A percentile compares a stretch with the other conserved stretches of the same genome.
These are phyloP conservation scores for Hypena proboscidalis DNA, from an alignment of 2,888 invertebrate genomes.

Conservation along the genomic window DNA sequence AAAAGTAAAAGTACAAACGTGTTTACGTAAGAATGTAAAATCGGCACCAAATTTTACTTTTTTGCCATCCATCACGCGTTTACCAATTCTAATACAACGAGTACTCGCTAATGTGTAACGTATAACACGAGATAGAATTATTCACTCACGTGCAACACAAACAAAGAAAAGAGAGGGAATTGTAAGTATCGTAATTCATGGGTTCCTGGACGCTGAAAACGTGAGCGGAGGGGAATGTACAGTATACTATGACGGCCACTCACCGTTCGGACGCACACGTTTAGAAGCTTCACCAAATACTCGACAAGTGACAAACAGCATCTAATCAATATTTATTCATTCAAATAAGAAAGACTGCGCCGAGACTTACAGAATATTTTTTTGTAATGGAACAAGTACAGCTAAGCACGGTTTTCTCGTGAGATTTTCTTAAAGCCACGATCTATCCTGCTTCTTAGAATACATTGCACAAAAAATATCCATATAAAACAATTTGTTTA, in stretches of 20 bases:
- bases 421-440: no score
- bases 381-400: no score
- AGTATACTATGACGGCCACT: constrained; percentile 59
- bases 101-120: constrained; percentile 25
- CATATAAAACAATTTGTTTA: no score
- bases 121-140: constrained; percentile 47
- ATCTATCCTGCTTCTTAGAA: no score
- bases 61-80: constrained; percentile 22
- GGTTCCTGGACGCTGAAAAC: constrained; percentile 43
- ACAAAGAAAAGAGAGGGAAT: constrained; percentile 47
- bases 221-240: constrained; percentile 41
- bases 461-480: no score
- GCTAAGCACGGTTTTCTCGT: no score
- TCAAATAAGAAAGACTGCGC: constrained; percentile 7
- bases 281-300: constrained; percentile 30
- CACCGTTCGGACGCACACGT: constrained; percentile 48
- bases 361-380: not conserved
- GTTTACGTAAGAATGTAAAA: no score
- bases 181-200: constrained; percentile 24
- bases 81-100: constrained; percentile 35
- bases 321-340: constrained; percentile 37
- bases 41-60: no score
- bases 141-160: constrained; percentile 53
- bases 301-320: constrained; percentile 39
- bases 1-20: no score